phyloP scores from a whole-genome alignment of 2,797 vertebrate genomes.

The Mus minutoides region DNA sequence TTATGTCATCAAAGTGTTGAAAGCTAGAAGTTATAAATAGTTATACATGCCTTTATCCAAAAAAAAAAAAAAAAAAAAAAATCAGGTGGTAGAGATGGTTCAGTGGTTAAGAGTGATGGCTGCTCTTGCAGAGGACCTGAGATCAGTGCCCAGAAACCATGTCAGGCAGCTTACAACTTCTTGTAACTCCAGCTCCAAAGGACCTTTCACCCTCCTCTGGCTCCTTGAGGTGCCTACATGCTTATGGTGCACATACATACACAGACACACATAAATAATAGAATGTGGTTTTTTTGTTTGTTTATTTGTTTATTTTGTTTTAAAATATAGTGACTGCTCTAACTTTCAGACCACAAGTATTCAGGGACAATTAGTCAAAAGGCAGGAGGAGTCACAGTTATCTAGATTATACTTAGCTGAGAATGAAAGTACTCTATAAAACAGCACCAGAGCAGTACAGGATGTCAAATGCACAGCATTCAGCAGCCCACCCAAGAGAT shows the following conservation, averaged over 20 bases:
- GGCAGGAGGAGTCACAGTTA: background rate
- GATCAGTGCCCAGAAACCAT: background rate
- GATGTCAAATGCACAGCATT: slow-evolving; percentile 33
- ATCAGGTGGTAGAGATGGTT: background rate
- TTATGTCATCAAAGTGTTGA: background rate
- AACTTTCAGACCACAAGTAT: background rate
- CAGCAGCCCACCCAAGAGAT: slow-evolving; percentile 67
- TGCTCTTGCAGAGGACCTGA: background rate
- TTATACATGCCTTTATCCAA: background rate
- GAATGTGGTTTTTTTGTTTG: too few relatives aligned
- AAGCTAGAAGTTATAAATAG: background rate
- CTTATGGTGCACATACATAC: background rate
- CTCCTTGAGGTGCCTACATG: too few relatives aligned
- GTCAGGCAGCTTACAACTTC: background rate
- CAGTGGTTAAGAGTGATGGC: background rate
- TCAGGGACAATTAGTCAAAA: background rate
- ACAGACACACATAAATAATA: background rate
- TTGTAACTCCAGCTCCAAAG: background rate
- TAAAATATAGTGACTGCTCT: background rate
- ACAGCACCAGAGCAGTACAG: slow-evolving; percentile 24
- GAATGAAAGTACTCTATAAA: background rate
- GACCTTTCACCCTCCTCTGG: too few relatives aligned
- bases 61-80: background rate
- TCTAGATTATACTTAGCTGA: background rate
- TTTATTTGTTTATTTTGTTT: background rate